Evolutionary conservation across 2,888 invertebrate genomes (phyloP).

Genomic region (Pollenia labialis): DNA sequence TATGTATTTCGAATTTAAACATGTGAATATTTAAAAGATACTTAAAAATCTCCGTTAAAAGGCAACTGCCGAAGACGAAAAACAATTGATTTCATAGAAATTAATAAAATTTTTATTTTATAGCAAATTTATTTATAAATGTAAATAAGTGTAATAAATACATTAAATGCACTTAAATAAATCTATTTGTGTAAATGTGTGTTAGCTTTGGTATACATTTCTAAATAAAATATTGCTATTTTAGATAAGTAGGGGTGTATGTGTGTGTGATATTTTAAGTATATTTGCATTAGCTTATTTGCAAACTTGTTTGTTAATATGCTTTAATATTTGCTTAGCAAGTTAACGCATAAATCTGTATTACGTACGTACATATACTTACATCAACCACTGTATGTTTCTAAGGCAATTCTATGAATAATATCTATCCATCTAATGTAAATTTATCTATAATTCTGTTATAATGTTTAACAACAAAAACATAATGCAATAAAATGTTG

Average conservation of each 20-base stretch:
- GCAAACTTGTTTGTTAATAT: conserved; percentile 63
- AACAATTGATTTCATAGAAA: neutral
- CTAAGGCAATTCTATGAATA: neutral
- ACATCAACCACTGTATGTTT: neutral
- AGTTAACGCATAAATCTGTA: conserved; percentile 66
- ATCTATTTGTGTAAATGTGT: neutral
- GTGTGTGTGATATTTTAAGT: neutral
- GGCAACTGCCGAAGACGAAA: neutral
- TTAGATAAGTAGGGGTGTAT: neutral
- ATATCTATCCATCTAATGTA: conserved; percentile 49
- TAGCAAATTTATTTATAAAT: conserved; percentile 28
- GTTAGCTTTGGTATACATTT: neutral
- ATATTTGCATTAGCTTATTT: conserved; percentile 58
- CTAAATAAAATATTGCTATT: neutral
- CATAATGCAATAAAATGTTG: conserved; percentile 9
- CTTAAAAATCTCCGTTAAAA: too few species aligned
- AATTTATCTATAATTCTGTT: conserved; percentile 61
- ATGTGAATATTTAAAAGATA: too few species aligned
- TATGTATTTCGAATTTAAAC: too few species aligned
- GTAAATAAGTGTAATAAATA: conserved; percentile 19
- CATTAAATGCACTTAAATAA: neutral
- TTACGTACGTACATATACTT: neutral
- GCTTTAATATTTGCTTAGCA: conserved; percentile 58
- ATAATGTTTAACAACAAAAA: conserved; percentile 49
- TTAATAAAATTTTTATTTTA: conserved; percentile 8